Percentiles rank a stretch among this genome's conserved stretches.
Conservation (phyloP, 2,797 vertebrate species). For the Sphenodon punctatus region DNA sequence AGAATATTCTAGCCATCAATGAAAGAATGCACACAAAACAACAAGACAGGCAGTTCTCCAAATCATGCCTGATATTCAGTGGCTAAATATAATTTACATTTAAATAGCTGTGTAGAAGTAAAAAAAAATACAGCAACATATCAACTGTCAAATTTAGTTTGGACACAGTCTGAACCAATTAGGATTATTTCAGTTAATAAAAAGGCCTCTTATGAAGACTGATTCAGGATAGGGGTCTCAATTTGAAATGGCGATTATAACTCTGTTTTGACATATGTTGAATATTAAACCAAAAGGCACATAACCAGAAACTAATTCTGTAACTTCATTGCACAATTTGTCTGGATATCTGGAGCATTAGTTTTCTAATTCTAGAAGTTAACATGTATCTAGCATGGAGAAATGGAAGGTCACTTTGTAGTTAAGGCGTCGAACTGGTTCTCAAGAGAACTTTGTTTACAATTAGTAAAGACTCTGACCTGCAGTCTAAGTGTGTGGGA, state of each 20-base stretch:
- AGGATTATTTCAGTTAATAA: slow-evolving; percentile 53
- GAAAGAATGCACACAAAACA: background rate
- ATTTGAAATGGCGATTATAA: slow-evolving; percentile 62
- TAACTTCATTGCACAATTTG: background rate
- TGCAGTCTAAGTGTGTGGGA: too few relatives aligned
- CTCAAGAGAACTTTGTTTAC: too few relatives aligned
- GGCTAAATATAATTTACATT: slow-evolving; percentile 22
- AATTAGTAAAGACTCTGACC: too few relatives aligned
- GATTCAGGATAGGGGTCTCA: slow-evolving; percentile 53
- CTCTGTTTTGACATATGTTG: slow-evolving; percentile 50
- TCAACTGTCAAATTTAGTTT: slow-evolving; percentile 32
- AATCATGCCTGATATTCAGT: background rate
- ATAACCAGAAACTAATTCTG: slow-evolving; percentile 11
- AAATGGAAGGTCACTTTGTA: background rate
- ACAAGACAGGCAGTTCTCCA: background rate
- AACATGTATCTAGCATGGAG: slow-evolving; percentile 31
- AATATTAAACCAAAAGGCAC: slow-evolving; percentile 39
- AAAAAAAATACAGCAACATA: background rate
- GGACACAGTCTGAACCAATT: slow-evolving; percentile 55
- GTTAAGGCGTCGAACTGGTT: background rate
- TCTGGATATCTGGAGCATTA: slow-evolving; percentile 30
- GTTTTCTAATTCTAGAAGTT: slow-evolving; percentile 33
- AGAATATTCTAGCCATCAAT: rapidly evolving
- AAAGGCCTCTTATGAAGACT: slow-evolving; percentile 35
- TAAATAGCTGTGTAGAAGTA: background rate